Evolutionary conservation across 2,113 vertebrate genomes (phyloP).

Genomic region (Hipposideros armiger): DNA sequence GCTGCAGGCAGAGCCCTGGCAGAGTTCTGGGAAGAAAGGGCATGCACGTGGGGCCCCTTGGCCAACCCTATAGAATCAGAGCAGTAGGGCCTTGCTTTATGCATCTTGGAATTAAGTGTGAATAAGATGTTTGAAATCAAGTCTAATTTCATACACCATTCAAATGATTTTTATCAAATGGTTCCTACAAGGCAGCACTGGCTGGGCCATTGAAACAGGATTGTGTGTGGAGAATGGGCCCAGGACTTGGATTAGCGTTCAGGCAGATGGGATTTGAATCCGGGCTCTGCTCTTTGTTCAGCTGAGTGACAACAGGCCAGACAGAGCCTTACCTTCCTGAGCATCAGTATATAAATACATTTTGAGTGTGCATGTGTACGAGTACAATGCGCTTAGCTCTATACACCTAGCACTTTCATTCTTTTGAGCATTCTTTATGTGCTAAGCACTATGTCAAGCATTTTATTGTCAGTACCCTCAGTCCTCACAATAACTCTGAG

Average conservation of each 20-base stretch:
- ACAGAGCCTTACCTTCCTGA: neutral
- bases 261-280: neutral
- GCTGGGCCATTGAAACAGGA: neutral
- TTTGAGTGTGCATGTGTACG: neutral
- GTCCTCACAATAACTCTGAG: neutral
- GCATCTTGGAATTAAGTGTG: neutral
- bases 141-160: neutral
- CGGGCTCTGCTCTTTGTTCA: neutral
- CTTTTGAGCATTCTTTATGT: constrained; percentile 4
- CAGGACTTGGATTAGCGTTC: neutral
- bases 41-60: rapidly evolving
- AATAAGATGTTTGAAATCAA: neutral
- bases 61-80: neutral
- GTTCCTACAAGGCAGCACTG: neutral
- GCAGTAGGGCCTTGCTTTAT: neutral
- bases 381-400: neutral
- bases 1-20: neutral
- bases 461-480: neutral
- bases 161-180: neutral
- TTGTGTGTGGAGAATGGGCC: neutral
- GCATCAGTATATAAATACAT: neutral
- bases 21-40: neutral
- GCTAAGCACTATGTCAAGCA: neutral
- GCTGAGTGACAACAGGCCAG: neutral
- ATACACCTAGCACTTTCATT: neutral